Conservation (phyloP, 2,113 vertebrate genomes). For the Spea multiplicata region DNA sequence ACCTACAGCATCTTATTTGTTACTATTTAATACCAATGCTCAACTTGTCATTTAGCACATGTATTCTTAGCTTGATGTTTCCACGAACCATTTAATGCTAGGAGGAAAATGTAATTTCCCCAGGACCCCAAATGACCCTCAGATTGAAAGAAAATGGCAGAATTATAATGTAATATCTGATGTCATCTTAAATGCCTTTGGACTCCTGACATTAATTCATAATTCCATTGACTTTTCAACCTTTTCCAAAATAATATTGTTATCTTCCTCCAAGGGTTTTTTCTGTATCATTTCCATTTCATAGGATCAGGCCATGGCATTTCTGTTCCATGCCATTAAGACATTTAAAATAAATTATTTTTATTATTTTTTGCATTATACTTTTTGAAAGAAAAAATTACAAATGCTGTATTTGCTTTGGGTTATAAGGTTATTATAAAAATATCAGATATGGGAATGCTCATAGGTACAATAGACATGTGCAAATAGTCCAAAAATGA, state of each 20-base stretch:
- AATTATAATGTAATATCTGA: constrained; percentile 20
- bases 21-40: neutral
- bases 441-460: too few relatives aligned
- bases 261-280: neutral
- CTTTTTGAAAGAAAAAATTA: neutral
- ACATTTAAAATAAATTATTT: neutral
- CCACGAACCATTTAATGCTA: neutral
- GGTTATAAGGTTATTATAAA: too few relatives aligned
- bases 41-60: neutral
- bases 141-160: constrained; percentile 6
- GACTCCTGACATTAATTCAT: constrained; percentile 34
- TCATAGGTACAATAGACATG: too few relatives aligned
- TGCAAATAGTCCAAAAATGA: too few relatives aligned
- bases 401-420: neutral
- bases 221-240: constrained; percentile 23
- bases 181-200: constrained; percentile 15
- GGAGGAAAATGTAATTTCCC: constrained; percentile 4
- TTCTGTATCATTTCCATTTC: neutral
- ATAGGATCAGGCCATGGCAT: neutral
- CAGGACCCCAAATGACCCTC: neutral
- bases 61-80: neutral
- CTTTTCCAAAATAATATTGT: neutral
- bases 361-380: too few relatives aligned
- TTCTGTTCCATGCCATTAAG: neutral
- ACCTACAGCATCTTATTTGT: too few relatives aligned